These are phyloP conservation scores for Pitangus sulphuratus DNA, from an alignment of 2,797 vertebrate species.

Conservation along the genomic window DNA sequence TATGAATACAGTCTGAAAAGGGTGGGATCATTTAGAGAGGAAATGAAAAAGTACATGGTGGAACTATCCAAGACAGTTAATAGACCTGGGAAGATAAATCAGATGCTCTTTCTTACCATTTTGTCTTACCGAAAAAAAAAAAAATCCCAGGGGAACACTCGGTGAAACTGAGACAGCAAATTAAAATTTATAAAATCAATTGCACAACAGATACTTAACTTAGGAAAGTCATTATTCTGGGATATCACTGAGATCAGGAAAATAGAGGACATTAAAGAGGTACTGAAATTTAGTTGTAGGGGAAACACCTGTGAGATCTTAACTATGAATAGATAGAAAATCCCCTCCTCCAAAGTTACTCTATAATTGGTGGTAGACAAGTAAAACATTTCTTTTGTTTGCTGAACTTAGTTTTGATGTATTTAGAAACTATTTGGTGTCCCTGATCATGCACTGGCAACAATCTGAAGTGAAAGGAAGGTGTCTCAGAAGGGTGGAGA, in stretches of 20 bases:
- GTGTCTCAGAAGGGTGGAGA: not conserved
- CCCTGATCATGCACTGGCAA: not conserved
- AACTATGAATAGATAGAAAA: not conserved
- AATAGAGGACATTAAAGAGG: not conserved
- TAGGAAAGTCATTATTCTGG: not conserved
- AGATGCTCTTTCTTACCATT: constrained; percentile 10
- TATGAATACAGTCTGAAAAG: constrained; percentile 44
- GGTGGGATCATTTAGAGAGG: constrained; percentile 39
- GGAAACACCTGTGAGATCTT: not conserved
- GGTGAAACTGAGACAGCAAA: not conserved
- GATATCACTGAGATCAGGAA: not conserved
- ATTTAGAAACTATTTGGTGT: not conserved
- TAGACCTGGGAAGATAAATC: constrained; percentile 39
- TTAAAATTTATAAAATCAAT: constrained; percentile 15
- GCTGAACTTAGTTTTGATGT: not conserved
- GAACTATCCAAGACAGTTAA: constrained; percentile 41
- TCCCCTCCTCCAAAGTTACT: not conserved
- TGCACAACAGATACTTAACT: not conserved
- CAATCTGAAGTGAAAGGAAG: not conserved
- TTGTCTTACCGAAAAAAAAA: not conserved
- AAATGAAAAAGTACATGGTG: constrained; percentile 56
- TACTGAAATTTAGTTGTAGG: not conserved
- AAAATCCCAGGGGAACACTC: not conserved
- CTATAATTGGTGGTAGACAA: not conserved
- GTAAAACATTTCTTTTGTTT: not conserved